Evolutionary conservation across 2,113 vertebrate genomes (phyloP).

Genomic region (Phycodurus eques): DNA sequence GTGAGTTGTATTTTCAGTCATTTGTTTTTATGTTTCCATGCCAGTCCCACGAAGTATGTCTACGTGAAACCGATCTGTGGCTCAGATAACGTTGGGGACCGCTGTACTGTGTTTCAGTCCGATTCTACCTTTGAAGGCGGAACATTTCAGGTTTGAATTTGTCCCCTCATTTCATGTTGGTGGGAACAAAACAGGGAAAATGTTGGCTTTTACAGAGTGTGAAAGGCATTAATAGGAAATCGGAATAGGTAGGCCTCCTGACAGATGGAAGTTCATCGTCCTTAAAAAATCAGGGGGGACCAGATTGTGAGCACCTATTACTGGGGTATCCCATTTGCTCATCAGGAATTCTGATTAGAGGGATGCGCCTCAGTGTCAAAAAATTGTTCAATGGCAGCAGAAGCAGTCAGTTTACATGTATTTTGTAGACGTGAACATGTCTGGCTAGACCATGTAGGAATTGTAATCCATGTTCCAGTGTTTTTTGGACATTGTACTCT

Average conservation of each 20-base stretch:
- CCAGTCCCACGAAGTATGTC: no score
- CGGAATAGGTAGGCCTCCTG: neutral
- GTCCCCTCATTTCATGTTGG: no score
- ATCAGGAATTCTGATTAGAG: neutral
- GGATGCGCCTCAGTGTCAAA: neutral
- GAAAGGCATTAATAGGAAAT: neutral
- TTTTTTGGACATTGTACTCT: neutral
- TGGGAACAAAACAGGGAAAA: neutral
- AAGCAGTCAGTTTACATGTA: neutral
- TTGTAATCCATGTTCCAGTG: neutral
- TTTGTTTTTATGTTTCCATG: no score
- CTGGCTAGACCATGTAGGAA: neutral
- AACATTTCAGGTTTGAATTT: neutral
- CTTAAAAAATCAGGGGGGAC: neutral
- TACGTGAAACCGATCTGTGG: no score
- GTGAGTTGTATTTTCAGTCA: no score
- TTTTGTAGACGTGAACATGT: neutral
- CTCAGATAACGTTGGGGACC: no score
- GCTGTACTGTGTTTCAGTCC: no score
- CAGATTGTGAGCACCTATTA: constrained; percentile 1
- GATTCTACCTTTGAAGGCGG: neutral
- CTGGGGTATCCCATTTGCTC: constrained; percentile 6
- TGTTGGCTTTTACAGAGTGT: neutral
- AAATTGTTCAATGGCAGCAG: constrained; percentile 5
- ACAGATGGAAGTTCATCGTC: constrained; percentile 1